Conservation (phyloP, 1,140 invertebrate species). For the Ptiloglossa arizonensis region DNA sequence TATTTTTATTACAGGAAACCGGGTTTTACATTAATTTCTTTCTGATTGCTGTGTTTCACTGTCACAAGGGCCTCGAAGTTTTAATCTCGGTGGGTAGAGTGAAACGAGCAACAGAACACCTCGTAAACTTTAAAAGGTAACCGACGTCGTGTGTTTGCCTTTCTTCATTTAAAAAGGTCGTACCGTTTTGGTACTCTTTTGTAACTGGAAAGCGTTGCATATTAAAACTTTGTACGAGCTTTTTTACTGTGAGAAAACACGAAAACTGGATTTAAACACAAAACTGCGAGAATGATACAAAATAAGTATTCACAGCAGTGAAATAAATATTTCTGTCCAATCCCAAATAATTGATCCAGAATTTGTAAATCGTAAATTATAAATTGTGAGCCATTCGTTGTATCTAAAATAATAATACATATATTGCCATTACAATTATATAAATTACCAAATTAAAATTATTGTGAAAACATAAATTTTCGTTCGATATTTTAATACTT, state of each 20-base stretch:
- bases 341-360: not conserved
- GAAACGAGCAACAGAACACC: slow-evolving; percentile 25
- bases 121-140: slow-evolving; percentile 4
- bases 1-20: not conserved
- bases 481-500: too few species aligned
- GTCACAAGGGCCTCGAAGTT: not conserved
- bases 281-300: not conserved
- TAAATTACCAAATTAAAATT: too few species aligned
- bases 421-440: too few species aligned
- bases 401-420: too few species aligned
- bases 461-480: too few species aligned
- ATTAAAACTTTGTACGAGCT: not conserved
- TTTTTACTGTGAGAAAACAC: not conserved
- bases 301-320: not conserved
- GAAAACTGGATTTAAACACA: not conserved
- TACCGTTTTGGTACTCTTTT: slow-evolving; percentile 21
- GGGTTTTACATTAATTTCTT: slow-evolving; percentile 11
- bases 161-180: slow-evolving; percentile 30
- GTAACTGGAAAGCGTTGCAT: not conserved
- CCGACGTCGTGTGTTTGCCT: slow-evolving; percentile 11
- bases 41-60: not conserved
- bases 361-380: too few species aligned
- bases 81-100: slow-evolving; percentile 26
- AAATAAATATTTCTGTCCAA: not conserved
- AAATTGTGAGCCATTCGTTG: too few species aligned